Percentiles rank a stretch among this genome's conserved stretches.
Conservation (phyloP, 2,113 vertebrate species). For the Nymphicus hollandicus region DNA sequence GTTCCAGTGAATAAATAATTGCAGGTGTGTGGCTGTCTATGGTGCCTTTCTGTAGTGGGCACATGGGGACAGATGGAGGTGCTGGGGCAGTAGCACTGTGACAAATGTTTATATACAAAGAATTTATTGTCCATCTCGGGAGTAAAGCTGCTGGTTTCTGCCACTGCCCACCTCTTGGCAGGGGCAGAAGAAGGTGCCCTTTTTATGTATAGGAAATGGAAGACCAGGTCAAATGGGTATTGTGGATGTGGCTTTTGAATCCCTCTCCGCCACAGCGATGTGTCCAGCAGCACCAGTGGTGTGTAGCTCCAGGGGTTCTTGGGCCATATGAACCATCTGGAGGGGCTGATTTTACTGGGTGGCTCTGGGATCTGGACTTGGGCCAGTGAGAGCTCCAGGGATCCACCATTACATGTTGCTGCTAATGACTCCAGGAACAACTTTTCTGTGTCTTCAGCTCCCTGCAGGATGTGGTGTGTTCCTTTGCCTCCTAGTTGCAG, state of each 20-base stretch:
- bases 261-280: background rate
- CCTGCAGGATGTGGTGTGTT: background rate
- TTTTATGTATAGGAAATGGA: background rate
- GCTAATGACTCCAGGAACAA: background rate
- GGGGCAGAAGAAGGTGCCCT: background rate
- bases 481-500: background rate
- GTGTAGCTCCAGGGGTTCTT: background rate
- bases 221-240: background rate
- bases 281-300: background rate
- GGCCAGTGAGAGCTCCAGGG: background rate
- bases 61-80: background rate
- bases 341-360: background rate
- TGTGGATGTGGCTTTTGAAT: background rate
- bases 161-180: background rate
- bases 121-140: background rate
- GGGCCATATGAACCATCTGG: background rate
- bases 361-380: background rate
- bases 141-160: background rate
- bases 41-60: background rate
- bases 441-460: background rate
- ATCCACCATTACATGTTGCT: background rate
- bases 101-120: background rate
- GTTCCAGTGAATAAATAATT: background rate
- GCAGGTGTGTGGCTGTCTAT: background rate
- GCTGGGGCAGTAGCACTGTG: background rate